Base-by-base conservation (phyloP, 2,797 vertebrate species). In the Margarornis squamiger region DNA sequence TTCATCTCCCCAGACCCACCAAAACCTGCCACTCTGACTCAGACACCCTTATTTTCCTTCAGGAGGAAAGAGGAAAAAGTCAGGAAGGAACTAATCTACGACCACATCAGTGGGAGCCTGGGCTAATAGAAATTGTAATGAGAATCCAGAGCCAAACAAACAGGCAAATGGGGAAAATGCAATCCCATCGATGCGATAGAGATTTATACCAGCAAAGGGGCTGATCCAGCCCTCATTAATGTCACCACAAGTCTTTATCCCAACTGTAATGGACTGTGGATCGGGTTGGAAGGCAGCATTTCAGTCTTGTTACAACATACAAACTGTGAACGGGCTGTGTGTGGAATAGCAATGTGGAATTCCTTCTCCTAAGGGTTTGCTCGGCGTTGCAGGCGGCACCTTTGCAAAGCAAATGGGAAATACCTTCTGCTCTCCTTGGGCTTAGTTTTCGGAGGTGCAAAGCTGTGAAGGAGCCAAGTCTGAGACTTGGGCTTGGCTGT, bases 111-210 rank as follows among this genome's bases (percentile, higher is more conserved):
- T 73, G n/a, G 72, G 83, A 88, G 85, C 93, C 88, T 1, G 48
- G 77, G 57, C 93, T 92, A 70, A 91, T 78, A 91, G 88, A 54
- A 86, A 88, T 57, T 49, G 62, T 78, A 75, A 92, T 74, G 71
- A 87, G 85, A 86, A 83, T 6, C 39, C 63, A 38, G 91, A 90
- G 88, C 91, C 89, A 90, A 70, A 73, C 85, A 92, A 94, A 67
- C 78, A 75, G 77, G 66, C 41, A 63, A 90, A 65, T 34, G 76
- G 70, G 77, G 68, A 43, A 95, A 88, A 74, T 3, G 22, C 82
- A 66, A 51, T 92, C 91, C 91, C 89, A 39, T 46, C 54, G 20
- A 36, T 12, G 79, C n/a, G 6, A 14, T 0, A 18, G 87, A 51
- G 85, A 87, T 89, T 95, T 94, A 61, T 61, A 73, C 82, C 13